phyloP scores from a whole-genome alignment of 2,888 invertebrate species.

The Stegana nigrithorax region DNA sequence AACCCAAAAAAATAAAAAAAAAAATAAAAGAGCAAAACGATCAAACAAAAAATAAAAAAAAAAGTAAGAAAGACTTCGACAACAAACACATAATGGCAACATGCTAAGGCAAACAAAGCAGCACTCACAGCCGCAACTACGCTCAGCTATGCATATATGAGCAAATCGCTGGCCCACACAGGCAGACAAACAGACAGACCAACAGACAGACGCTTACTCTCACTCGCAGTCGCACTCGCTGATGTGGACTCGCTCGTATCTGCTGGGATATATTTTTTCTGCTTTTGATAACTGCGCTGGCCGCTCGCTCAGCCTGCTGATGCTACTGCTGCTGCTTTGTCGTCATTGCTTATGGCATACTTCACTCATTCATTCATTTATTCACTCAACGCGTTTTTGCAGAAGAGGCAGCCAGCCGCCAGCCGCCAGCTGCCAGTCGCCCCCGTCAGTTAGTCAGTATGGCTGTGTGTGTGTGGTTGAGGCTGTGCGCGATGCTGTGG shows the following conservation, averaged over 20 bases:
- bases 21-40: neutral
- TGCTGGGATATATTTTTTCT: neutral
- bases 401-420: too few relatives aligned
- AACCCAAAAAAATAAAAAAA: neutral
- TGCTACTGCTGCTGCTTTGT: neutral
- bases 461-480: neutral
- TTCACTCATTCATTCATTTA: conserved; percentile 10
- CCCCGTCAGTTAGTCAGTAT: neutral
- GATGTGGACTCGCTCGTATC: neutral
- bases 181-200: too few relatives aligned
- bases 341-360: conserved; percentile 8
- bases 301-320: too few relatives aligned
- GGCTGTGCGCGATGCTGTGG: neutral
- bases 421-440: too few relatives aligned
- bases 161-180: neutral
- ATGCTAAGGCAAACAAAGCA: conserved; percentile 12
- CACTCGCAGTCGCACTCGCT: neutral
- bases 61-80: conserved; percentile 12
- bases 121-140: neutral
- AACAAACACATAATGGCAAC: conserved; percentile 7
- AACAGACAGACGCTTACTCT: too few relatives aligned
- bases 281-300: neutral
- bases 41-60: too few relatives aligned
- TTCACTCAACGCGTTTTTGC: neutral
- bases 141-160: too few relatives aligned